Conservation (phyloP, 2,113 vertebrate species). For the Cyphomyrus plagiostoma region DNA sequence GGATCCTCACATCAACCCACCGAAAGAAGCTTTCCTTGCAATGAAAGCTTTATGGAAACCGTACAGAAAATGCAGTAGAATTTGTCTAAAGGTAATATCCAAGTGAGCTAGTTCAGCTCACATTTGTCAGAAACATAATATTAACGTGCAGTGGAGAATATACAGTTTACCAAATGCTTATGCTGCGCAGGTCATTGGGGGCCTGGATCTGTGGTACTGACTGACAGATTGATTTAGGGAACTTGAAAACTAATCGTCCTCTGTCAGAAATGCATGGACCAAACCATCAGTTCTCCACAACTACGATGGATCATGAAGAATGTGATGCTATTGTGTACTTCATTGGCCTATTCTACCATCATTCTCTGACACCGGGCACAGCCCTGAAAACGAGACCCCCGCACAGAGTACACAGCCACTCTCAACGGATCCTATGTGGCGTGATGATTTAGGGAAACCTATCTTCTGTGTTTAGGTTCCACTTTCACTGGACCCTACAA, state of each 20-base stretch:
- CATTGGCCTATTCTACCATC: neutral
- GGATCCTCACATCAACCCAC: neutral
- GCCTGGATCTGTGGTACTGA: neutral
- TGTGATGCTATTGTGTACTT: neutral
- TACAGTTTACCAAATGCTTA: neutral
- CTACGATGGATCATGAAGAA: neutral
- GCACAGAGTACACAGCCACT: neutral
- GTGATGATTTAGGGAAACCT: neutral
- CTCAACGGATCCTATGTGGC: neutral
- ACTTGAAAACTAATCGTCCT: neutral
- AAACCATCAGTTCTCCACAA: neutral
- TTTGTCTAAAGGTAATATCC: neutral
- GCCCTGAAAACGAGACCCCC: neutral
- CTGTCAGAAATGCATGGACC: neutral
- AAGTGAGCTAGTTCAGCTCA: neutral
- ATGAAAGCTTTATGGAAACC: neutral
- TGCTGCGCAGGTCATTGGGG: neutral
- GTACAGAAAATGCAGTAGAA: neutral
- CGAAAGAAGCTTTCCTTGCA: neutral
- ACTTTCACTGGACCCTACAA: neutral
- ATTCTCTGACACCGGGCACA: neutral
- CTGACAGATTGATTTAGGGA: slow-evolving; percentile 7
- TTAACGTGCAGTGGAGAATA: neutral
- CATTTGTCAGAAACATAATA: neutral
- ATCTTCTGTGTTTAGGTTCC: neutral